Evolutionary conservation across 2,797 vertebrate genomes (phyloP).

Genomic region (Ceryle rudis): DNA sequence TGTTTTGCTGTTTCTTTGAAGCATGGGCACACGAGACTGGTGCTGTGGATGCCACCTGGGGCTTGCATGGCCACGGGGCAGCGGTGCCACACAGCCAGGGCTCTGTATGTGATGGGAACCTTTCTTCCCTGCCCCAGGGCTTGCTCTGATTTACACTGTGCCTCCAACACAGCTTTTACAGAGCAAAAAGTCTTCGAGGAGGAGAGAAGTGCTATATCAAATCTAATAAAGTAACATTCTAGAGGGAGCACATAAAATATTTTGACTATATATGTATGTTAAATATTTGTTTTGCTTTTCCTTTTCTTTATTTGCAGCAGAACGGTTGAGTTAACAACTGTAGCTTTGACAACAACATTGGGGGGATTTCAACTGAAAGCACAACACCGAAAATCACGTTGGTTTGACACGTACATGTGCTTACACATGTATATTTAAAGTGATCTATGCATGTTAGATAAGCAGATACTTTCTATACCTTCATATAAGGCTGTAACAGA

Average conservation of each 20-base stretch:
- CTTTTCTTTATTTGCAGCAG: not conserved
- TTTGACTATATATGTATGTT: not conserved
- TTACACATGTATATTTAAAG: not conserved
- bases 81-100: not conserved
- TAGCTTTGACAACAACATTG: not conserved
- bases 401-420: not conserved
- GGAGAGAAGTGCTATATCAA: not conserved
- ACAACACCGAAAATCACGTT: not conserved
- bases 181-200: not conserved
- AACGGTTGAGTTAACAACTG: not conserved
- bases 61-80: rapidly evolving
- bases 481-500: not conserved
- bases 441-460: not conserved
- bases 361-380: not conserved
- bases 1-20: not conserved
- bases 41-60: not conserved
- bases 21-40: rapidly evolving
- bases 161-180: not conserved
- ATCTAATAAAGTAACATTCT: not conserved
- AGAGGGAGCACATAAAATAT: not conserved
- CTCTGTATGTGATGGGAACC: not conserved
- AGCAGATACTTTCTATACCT: not conserved
- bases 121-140: not conserved
- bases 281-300: not conserved
- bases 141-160: not conserved